Evolutionary conservation across 2,797 vertebrate genomes (phyloP).

Genomic region (Parotocinclus haroldoi): DNA sequence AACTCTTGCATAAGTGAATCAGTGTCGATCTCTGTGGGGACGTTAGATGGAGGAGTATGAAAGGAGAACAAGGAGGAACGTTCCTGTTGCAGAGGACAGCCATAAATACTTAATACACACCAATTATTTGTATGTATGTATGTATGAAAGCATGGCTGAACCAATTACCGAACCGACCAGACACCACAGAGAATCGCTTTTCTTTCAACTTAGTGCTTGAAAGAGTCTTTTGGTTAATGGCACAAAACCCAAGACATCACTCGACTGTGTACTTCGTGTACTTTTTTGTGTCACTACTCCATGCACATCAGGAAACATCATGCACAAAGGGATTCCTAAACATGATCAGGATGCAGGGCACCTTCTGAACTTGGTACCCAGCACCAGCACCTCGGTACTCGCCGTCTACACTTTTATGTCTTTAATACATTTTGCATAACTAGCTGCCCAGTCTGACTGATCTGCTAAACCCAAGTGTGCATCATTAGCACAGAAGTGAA

Average conservation of each 20-base stretch:
- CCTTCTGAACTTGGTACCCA: too few species aligned
- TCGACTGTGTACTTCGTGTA: too few species aligned
- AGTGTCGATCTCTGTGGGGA: constrained; percentile 45
- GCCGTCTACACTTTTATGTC: too few species aligned
- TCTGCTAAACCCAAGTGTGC: too few species aligned
- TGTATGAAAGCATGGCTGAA: constrained; percentile 52
- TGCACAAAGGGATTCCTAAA: too few species aligned
- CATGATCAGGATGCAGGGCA: too few species aligned
- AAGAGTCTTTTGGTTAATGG: constrained; percentile 61
- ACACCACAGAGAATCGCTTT: constrained; percentile 49
- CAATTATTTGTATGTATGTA: constrained; percentile 65
- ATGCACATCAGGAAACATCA: too few species aligned
- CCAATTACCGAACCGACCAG: constrained; percentile 61
- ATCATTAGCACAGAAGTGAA: too few species aligned
- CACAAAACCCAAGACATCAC: constrained; percentile 58
- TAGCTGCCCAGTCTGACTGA: too few species aligned
- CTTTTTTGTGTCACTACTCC: too few species aligned
- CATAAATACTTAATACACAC: constrained; percentile 71
- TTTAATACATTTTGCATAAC: too few species aligned
- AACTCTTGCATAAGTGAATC: constrained; percentile 48
- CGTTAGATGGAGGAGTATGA: constrained; percentile 7
- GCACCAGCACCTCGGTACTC: too few species aligned
- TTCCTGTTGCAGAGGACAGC: constrained; percentile 49
- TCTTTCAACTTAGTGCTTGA: constrained; percentile 60
- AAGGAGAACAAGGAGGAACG: constrained; percentile 50